Evolutionary conservation across 2,888 invertebrate genomes (phyloP), one percentile per base, ranked within the genome.

Genomic region (Chrysina gloriosa): DNA sequence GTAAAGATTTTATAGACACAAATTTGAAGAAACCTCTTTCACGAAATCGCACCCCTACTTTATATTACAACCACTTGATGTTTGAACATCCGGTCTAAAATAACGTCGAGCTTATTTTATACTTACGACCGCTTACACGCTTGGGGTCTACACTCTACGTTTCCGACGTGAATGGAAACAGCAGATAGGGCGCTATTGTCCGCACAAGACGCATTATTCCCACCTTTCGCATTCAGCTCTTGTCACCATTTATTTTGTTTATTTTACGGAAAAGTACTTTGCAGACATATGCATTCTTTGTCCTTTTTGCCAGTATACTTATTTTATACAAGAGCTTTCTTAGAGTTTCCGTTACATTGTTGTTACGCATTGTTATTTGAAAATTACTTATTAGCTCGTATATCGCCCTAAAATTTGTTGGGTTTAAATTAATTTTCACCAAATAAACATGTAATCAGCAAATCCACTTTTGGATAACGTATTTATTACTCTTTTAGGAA

Each of bases 131-230:
- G 31, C 47, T 45, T 63, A 45, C 47, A 45, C 31, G 52, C 31
- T 52, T 63, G n/a, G 63, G 63, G 63, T 63, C 29, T 19, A 31
- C 45, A 45, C 45, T 16, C 45, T 56, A 56, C 45, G 47, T 47
- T 39, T 63, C 39, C 63, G 45, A 45, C 63, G 63, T 63, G 63
- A 42, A 63, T 45, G 31, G 47, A 45, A 47, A 63, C n/a, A 47
- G 27, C 36, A 45, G 47, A 63, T 45, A 47, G 34, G 16, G 29
- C 11, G 21, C 42, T 21, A 45, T 47, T 63, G 63, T 63, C 63
- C 45, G 63, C 29, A 25, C 47, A 45, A 29, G 63, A 39, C 19
- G 34, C 29, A 52, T 52, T 52, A 52, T 31, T 52, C 52, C 29
- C 31, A 29, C 52, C 52, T 52, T 52, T 45, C 63, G 27, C 63